A percentile compares a stretch with the other conserved stretches of the same genome.
These are phyloP conservation scores for Alectura lathami DNA, from an alignment of 2,113 vertebrate species.

Conservation along the genomic window DNA sequence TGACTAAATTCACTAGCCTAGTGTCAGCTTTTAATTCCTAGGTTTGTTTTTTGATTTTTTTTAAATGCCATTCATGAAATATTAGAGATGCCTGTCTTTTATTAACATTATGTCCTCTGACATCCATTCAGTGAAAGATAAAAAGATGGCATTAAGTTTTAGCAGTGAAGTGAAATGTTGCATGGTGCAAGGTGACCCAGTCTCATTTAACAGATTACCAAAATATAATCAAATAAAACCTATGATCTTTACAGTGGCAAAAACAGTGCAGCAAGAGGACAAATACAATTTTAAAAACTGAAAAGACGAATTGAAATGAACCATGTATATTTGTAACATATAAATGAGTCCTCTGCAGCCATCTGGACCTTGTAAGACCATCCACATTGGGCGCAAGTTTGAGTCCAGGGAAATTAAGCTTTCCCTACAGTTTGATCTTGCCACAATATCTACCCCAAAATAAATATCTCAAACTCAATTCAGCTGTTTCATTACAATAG, in stretches of 20 bases:
- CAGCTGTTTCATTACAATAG: conserved; percentile 34
- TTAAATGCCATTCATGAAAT: conserved; percentile 70
- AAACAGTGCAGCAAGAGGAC: conserved; percentile 61
- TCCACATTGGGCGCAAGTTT: not conserved
- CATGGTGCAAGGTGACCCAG: conserved; percentile 73
- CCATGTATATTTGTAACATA: conserved; percentile 1
- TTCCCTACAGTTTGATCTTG: conserved; percentile 8
- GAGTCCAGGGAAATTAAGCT: not conserved
- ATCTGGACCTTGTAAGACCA: not conserved
- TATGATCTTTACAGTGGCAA: conserved; percentile 72
- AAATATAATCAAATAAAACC: conserved; percentile 78
- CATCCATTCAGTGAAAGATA: conserved; percentile 72
- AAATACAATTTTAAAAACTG: conserved; percentile 69
- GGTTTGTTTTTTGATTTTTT: not conserved
- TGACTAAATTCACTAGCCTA: conserved; percentile 36
- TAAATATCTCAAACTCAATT: conserved; percentile 15
- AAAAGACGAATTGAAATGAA: conserved; percentile 67
- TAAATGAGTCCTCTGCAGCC: not conserved
- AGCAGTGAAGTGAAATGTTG: conserved; percentile 70
- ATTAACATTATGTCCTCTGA: conserved; percentile 75
- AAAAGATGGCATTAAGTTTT: conserved; percentile 78
- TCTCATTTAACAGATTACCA: conserved; percentile 74
- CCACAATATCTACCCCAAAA: conserved; percentile 20
- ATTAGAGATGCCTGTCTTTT: conserved; percentile 60
- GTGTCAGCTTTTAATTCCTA: conserved; percentile 55